Base-by-base conservation (phyloP, 2,888 invertebrate species). In the Dicyrtomina minuta region DNA sequence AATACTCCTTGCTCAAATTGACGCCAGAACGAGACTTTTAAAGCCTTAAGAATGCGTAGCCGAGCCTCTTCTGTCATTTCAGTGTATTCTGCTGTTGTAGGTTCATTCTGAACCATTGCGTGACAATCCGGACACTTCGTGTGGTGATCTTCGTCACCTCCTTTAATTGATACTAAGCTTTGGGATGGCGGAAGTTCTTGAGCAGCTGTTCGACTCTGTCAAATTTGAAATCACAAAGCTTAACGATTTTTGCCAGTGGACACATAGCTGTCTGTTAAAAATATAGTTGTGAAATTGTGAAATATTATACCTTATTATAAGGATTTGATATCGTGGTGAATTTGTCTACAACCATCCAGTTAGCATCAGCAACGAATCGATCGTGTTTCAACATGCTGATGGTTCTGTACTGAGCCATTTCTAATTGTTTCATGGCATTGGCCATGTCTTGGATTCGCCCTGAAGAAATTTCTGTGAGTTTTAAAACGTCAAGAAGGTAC, bases 1-100 rank as follows among this genome's bases (percentile, higher is more conserved):
- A 88, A 82, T 81, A 87, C 84, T 0, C 88, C 88, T 67, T 86
- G 86, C 75, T 87, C 87, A 75, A 85, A 87, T 79, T 88, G 88
- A 0, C 86, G 81, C 85, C 87, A 87, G 76, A 86, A 87, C 0
- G 86, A 87, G 71, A 87, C 87, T 81, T 87, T 87, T 79, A 87
- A 82, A 0, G 87, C 86, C 80, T 87, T 87, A 1, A 88, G 79
- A 1, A 87, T 84, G 6, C 87, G 82, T 55, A 86, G 82, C 66
- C 87, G 83, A 0, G 87, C 87, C 80, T 88, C 88, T 46, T 83
- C 82, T 12, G 79, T 83, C 85, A 87, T 85, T 77, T 86, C 86
- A n/a, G 83, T 81, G 33, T 84, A 83, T 77, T 87, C 87, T 68
- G 85, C 85, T 72, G 83, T 83, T 0, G 86, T 86, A 0, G 86